A percentile compares a stretch with the other conserved stretches of the same genome.
These are phyloP conservation scores for Trachelipus rathkii DNA, from an alignment of 1,140 invertebrate species.

Conservation along the genomic window DNA sequence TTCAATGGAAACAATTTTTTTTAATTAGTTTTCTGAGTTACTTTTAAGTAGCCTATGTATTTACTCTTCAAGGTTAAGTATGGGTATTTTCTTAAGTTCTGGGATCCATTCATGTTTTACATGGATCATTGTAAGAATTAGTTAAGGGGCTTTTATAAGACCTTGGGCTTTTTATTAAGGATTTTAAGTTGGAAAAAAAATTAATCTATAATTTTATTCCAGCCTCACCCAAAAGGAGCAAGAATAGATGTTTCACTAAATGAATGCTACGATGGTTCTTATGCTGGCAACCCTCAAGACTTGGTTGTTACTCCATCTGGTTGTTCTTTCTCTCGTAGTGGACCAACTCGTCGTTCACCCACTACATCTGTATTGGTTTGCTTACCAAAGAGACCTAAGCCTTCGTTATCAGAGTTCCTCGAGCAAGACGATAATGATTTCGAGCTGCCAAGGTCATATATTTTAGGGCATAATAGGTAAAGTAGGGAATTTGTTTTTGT, in stretches of 20 bases:
- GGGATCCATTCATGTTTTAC: too few species aligned
- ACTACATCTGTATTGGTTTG: conserved; percentile 87
- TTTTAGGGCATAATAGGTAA: conserved; percentile 82
- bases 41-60: too few species aligned
- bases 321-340: conserved; percentile 62
- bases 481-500: too few species aligned
- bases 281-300: conserved; percentile 89
- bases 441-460: conserved; percentile 74
- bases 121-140: too few species aligned
- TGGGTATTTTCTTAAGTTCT: too few species aligned
- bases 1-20: too few species aligned
- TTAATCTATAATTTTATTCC: conserved; percentile 45
- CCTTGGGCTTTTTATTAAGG: too few species aligned
- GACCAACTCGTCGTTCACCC: conserved; percentile 75
- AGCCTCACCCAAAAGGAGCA: conserved; percentile 76
- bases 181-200: too few species aligned
- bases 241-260: conserved; percentile 92
- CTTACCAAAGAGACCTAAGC: conserved; percentile 66
- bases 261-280: conserved; percentile 90
- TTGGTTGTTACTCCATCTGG: conserved; percentile 66
- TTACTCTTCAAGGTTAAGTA: too few species aligned
- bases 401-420: conserved; percentile 75
- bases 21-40: too few species aligned
- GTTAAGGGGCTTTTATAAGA: too few species aligned
- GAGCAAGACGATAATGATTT: conserved; percentile 51